Evolutionary conservation across 2,888 invertebrate species (phyloP), one percentile per base, ranked within the genome.

Genomic region (Coleophora flavipennella): DNA sequence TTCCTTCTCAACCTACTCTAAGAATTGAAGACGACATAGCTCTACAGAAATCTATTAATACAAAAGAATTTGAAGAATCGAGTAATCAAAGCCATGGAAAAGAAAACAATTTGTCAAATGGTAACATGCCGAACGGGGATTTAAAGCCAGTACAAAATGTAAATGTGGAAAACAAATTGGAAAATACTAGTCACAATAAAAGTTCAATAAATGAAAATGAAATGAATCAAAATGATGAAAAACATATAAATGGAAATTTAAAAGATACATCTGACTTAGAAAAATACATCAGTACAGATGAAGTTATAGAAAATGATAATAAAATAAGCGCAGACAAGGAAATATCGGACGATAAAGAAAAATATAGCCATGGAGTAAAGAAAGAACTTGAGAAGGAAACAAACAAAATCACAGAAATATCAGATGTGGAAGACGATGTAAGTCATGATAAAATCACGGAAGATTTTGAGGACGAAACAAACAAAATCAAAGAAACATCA

Each of bases 1-100:
- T 29, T 11, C 11, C 66, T 8, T 50, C 53, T 8, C 48, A 57
- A 31, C 62, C 69, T 3, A 33, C 44, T n/a, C 20, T 61, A 3
- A 56, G 60, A 45, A 12, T 29, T 9, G 31, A 38, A 31, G 42
- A 38, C 31, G 38, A 45, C 31, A 25, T 41, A n/a, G 41, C 41
- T 2, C 26, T 44, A 8, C 31, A 44, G 6, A 36, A 10, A 29
- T 7, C 29, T 6, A 29, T 9, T 9, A 29, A 29, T 29, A 10
- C 29, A 29, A 38, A 33, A 38, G 27, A 14, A 11, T n/a, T 14
- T 26, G n/a, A 14, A 29, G n/a, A 20, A 12, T 8, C 3, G 3
- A 10, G 9, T 29, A 29, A 8, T 29, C 4, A 6, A 10, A 11
- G 10, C 10, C 9, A 29, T 8, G 10, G 7, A 1, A 8, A 3